phyloP scores from a whole-genome alignment of 2,888 invertebrate species.

The Drosophila emarginata region DNA sequence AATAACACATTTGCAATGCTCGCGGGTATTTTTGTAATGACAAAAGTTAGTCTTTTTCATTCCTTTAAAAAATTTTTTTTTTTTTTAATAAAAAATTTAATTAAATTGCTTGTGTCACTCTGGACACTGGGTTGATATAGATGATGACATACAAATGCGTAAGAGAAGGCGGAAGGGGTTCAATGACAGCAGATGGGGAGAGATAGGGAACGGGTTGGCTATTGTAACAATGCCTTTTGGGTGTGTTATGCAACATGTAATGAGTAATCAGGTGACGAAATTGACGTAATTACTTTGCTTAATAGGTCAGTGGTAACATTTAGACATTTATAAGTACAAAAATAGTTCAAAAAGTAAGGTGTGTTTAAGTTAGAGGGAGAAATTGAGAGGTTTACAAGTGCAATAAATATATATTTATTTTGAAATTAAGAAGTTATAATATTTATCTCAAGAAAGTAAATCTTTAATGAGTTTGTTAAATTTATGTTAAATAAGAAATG shows the following conservation, averaged over 20 bases:
- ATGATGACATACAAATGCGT: conserved; percentile 40
- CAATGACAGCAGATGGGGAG: background rate
- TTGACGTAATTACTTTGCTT: background rate
- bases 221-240: background rate
- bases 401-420: background rate
- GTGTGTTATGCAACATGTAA: background rate
- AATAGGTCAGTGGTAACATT: background rate
- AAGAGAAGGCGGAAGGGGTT: background rate
- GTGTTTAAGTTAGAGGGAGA: background rate
- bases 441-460: no score
- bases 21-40: conserved; percentile 54
- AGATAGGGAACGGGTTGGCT: background rate
- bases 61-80: conserved; percentile 41
- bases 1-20: conserved; percentile 69
- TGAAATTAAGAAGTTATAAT: no score
- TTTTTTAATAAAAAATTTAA: conserved; percentile 59
- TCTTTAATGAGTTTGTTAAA: no score
- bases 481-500: no score
- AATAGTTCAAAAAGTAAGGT: background rate
- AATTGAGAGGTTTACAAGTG: background rate
- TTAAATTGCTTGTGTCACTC: conserved; percentile 64
- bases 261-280: background rate
- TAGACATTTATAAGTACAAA: background rate
- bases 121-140: conserved; percentile 22
- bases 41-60: background rate